Evolutionary conservation across 2,888 invertebrate genomes (phyloP), one percentile per base, ranked within the genome.

Genomic region (Acanthoscelides obtectus): DNA sequence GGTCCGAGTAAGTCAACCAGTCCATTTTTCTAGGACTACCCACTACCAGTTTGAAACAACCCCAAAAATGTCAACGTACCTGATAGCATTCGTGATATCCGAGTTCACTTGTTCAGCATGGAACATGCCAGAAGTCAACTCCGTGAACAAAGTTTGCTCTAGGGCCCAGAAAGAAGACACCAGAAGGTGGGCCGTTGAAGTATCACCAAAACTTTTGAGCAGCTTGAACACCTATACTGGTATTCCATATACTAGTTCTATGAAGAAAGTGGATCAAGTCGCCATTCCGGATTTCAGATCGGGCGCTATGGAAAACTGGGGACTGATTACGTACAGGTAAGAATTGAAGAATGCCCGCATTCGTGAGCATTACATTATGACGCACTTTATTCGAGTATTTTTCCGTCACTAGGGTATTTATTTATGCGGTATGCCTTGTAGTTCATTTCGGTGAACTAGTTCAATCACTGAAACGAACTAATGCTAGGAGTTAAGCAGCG

Each of bases 251-350:
- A 75, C 83, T 1, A 88, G n/a, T 2, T 22, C 87, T 0, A 86
- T 93, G 72, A 87, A 90, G 4, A 95, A 95, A 82, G 88, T 95
- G 84, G 93, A 96, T 81, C 90, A 95, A 81, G 90, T 95, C n/a
- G 95, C 94, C 0, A 88, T 97, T 73, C 92, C 94, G 0, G 94
- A 96, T 82, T 95, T 96, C 83, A 88, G 89, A 68, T 91, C 93
- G 75, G 94, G 94, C 66, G 96, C 96, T 70, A 96, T 96, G 96
- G 95, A 96, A 82, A 96, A 97, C 83, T 96, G 96, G 95, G 96
- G 96, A 6, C 86, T 96, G 22, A 88, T 95, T 6, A 95, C 93
- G 1, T 96, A 93, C 85, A 90, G 90, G 92, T 91, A 17, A 45
- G 45, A 12, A 25, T 25, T 25, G 6, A n/a, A n/a, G n/a, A n/a